A percentile compares a stretch with the other conserved stretches of the same genome.
Conservation (phyloP, 2,113 vertebrate genomes). For the Callionymus lyra region DNA sequence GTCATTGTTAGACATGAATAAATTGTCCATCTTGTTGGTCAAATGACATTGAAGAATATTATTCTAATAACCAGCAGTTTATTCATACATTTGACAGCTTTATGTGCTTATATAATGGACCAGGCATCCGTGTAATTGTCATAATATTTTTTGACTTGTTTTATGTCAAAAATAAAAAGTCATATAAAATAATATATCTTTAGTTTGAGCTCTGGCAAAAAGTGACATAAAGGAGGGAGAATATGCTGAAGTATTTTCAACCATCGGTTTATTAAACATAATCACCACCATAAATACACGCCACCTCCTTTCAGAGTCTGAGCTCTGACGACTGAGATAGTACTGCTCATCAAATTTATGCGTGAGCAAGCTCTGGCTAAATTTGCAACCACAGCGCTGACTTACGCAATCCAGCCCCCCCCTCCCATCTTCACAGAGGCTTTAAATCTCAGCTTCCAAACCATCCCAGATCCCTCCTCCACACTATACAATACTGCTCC, state of each 20-base stretch:
- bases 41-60: too few relatives aligned
- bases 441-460: slow-evolving; percentile 45
- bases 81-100: too few relatives aligned
- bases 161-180: too few relatives aligned
- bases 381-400: slow-evolving; percentile 57
- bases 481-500: slow-evolving; percentile 64
- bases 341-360: slow-evolving; percentile 61
- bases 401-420: slow-evolving; percentile 52
- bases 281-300: slow-evolving; percentile 35
- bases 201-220: too few relatives aligned
- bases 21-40: too few relatives aligned
- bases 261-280: slow-evolving; percentile 6
- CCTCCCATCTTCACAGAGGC: slow-evolving; percentile 50
- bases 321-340: slow-evolving; percentile 61
- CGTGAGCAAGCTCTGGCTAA: slow-evolving; percentile 59
- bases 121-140: too few relatives aligned
- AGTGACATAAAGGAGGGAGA: too few relatives aligned
- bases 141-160: too few relatives aligned
- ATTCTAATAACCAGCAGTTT: too few relatives aligned
- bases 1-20: too few relatives aligned
- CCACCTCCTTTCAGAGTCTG: slow-evolving; percentile 54
- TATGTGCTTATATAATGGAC: too few relatives aligned
- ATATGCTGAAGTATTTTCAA: slow-evolving; percentile 4
- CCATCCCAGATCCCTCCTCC: slow-evolving; percentile 48
- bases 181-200: too few relatives aligned